A percentile compares a stretch with the other conserved stretches of the same genome.
phyloP scores from a whole-genome alignment of 2,797 vertebrate species.

The Balearica regulorum region DNA sequence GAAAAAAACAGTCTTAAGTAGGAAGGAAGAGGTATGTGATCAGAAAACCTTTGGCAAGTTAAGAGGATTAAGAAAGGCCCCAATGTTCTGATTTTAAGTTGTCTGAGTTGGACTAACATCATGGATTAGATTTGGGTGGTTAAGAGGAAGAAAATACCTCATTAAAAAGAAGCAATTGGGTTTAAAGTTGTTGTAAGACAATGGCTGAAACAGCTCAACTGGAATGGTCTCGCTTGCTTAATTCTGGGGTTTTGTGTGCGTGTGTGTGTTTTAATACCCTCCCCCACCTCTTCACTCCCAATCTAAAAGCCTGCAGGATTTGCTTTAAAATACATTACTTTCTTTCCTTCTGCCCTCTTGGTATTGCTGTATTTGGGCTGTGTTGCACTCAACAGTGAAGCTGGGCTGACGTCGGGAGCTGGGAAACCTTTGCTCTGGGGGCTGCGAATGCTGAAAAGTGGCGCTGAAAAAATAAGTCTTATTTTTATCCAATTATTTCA shows the following conservation, averaged over 20 bases:
- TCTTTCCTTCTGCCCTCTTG: neutral
- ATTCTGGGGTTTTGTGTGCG: conserved; percentile 30
- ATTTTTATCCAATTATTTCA: conserved; percentile 13
- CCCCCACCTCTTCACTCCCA: conserved; percentile 23
- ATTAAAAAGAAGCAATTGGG: conserved; percentile 65
- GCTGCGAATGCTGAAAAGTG: neutral
- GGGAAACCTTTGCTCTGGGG: neutral
- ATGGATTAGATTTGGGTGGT: conserved; percentile 68
- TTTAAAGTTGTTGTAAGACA: conserved; percentile 65
- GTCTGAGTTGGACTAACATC: conserved; percentile 26
- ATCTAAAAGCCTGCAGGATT: neutral
- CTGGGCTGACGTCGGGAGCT: neutral
- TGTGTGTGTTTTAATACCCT: conserved; percentile 26
- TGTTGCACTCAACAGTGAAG: neutral
- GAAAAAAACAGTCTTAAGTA: conserved; percentile 28
- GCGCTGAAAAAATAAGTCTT: neutral
- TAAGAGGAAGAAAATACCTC: conserved; percentile 68
- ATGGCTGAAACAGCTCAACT: conserved; percentile 66
- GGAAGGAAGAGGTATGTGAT: conserved; percentile 53
- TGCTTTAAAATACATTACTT: neutral
- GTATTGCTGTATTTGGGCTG: neutral
- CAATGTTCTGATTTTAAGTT: conserved; percentile 20
- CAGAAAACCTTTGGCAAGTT: conserved; percentile 46
- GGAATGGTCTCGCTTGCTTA: conserved; percentile 66
- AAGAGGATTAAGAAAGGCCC: conserved; percentile 53